Base-by-base conservation (phyloP, 30 jellyfish, hydroid and myxozoan genomes). In the Cassiopea xamachana region DNA sequence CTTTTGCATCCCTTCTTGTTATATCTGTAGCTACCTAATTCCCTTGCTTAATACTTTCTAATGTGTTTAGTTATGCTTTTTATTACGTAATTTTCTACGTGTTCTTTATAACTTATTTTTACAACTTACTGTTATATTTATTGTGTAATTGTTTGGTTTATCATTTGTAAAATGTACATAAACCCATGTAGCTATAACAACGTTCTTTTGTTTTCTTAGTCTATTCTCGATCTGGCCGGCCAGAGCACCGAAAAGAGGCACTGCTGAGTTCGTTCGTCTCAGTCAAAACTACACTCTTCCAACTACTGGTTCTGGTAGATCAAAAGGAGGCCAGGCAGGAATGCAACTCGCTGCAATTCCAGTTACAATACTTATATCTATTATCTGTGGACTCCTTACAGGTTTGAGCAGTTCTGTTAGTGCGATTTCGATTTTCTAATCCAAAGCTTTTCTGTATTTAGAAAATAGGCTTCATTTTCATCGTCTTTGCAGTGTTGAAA, bases 331-430 rank as follows among this genome's bases (percentile, higher is more conserved):
- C 62, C 98, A 94, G 75, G 98, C 92, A 12, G 96, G 97, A 47
- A 83, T 50, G 64, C 98, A 94, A 73, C 73, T 94, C 58, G 89
- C 91, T 9, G 98, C 98, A 15, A 86, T 90, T 9, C 73, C 85
- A 27, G 98, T 86, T 9, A 75, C 98, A 3, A 50, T 94, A 18
- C 85, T 60, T 17, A 18, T 94, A n/a, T 84, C 98, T 7, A 73
- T 94, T 59, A 90, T 67, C 43, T 95, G 97, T 44, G 98, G 98
- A 61, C 79, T 75, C 10, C 68, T 94, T n/a, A 90, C 98, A 79
- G 98, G 98, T 94, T 55, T 55, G 64, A 6, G 7, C 64, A 3
- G 64, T 55, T 55, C 12, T 55, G 12, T 10, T 55, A 55, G 7
- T 10, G 64, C 12, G 7, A 3, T 55, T 55, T 6, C 0, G 7